Evolutionary conservation across 2,888 invertebrate species (phyloP), one percentile per base, ranked within the genome.

Genomic region (Bhutanitis thaidina): DNA sequence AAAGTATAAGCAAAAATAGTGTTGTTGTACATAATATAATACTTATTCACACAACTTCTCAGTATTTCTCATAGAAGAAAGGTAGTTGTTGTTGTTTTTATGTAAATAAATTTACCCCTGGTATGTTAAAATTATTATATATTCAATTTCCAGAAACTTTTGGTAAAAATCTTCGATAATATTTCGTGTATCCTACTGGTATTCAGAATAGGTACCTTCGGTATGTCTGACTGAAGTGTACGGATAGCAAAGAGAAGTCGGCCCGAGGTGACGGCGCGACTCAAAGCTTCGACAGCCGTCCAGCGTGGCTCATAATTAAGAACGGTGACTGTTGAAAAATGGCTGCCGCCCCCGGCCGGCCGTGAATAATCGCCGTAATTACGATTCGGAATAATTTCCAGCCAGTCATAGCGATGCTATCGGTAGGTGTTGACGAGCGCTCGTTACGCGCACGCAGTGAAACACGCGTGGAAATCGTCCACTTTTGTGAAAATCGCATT

Each of bases 251-350:
- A 72, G 77, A 75, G 64, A 67, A 70, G 77, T 71, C 79, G 80
- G 80, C 77, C 80, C 77, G 84, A 84, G 81, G 85, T 87, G 88
- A 86, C 88, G 88, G 88, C 83, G 73, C 80, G 78, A 68, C 86
- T 88, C 88, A 89, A 88, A 88, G 88, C 86, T 83, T 88, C 88
- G 88, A 88, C 88, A 87, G 88, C 71, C 88, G 86, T 87, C 88
- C 88, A 86, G 75, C 80, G 72, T 80, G 79, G 82, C 80, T 88
- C 87, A 88, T 89, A 89, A 88, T 89, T 89, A 89, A 89, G 89
- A 89, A 89, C 85, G 86, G 89, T 89, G 89, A 89, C 89, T 89
- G 87, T 88, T 88, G 88, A 88, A 89, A 89, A 89, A 89, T 88
- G 86, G 86, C 86, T 69, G 87, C 87, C 87, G 88, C 87, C 88